A percentile compares a stretch with the other conserved stretches of the same genome.
Evolutionary conservation across 2,797 vertebrate genomes (phyloP).

Genomic region (Pangasius sanitwongsei): DNA sequence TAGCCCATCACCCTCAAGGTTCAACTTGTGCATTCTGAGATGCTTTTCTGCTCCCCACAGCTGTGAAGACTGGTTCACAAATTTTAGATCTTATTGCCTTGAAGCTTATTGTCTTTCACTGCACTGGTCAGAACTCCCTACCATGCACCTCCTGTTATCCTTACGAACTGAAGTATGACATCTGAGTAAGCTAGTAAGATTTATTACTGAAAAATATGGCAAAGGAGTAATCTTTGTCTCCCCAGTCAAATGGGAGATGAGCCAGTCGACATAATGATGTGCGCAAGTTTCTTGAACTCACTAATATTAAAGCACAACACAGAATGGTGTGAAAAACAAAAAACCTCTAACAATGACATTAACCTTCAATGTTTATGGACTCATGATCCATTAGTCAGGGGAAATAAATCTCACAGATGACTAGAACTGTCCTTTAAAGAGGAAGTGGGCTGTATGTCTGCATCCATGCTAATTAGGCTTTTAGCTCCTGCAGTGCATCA

Average conservation of each 20-base stretch:
- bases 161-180: not conserved
- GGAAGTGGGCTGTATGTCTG: constrained; percentile 14
- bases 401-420: constrained; percentile 22
- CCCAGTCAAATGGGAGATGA: not conserved
- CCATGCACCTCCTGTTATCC: not conserved
- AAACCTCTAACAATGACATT: not conserved
- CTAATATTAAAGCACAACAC: not conserved
- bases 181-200: too few species aligned
- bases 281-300: not conserved
- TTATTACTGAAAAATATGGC: too few species aligned
- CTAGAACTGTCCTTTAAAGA: constrained; percentile 3
- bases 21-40: not conserved
- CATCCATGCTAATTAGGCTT: constrained; percentile 16
- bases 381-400: constrained; percentile 7
- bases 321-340: not conserved
- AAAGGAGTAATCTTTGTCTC: too few species aligned
- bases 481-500: constrained; percentile 12
- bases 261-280: not conserved
- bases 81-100: not conserved
- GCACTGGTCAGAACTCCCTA: not conserved
- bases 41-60: not conserved
- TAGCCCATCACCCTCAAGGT: not conserved
- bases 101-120: not conserved
- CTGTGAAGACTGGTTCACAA: not conserved
- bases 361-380: constrained; percentile 15